Conservation (phyloP, 1,140 invertebrate species). For the Drosophila chauvacae region DNA sequence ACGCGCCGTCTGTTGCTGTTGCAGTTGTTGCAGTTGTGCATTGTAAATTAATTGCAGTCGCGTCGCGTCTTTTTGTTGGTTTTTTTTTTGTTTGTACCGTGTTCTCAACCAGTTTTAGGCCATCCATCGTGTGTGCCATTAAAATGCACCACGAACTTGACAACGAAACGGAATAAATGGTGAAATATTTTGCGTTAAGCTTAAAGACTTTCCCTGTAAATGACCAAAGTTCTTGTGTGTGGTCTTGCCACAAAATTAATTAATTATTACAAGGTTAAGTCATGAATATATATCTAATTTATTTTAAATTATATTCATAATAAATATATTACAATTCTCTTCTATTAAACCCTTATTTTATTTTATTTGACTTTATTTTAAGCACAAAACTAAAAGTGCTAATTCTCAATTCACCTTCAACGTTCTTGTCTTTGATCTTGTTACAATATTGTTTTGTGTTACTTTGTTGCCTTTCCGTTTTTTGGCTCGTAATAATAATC, state of each 20-base stretch:
- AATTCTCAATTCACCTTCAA: background rate
- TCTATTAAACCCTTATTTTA: too few relatives aligned
- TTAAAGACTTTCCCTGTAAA: constrained; percentile 49
- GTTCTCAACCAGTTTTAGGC: constrained; percentile 69
- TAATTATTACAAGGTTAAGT: background rate
- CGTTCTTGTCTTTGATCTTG: constrained; percentile 45
- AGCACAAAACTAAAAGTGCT: background rate
- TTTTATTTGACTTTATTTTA: too few relatives aligned
- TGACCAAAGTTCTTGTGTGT: constrained; percentile 1
- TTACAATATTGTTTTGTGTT: constrained; percentile 19
- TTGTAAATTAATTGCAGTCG: constrained; percentile 80
- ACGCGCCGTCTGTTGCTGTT: constrained; percentile 55
- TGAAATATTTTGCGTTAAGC: constrained; percentile 24
- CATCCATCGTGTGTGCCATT: constrained; percentile 69
- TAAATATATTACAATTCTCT: too few relatives aligned
- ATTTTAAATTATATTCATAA: background rate
- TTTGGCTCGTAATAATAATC: constrained; percentile 48
- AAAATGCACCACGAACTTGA: constrained; percentile 77
- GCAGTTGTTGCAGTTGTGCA: constrained; percentile 52
- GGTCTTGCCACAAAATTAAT: background rate
- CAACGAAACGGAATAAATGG: constrained; percentile 49
- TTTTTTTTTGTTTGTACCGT: constrained; percentile 43
- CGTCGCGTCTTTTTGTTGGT: constrained; percentile 52
- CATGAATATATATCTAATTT: background rate
- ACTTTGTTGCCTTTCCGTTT: constrained; percentile 6